Conservation (phyloP, 2,797 vertebrate species). For the Labroides dimidiatus region DNA sequence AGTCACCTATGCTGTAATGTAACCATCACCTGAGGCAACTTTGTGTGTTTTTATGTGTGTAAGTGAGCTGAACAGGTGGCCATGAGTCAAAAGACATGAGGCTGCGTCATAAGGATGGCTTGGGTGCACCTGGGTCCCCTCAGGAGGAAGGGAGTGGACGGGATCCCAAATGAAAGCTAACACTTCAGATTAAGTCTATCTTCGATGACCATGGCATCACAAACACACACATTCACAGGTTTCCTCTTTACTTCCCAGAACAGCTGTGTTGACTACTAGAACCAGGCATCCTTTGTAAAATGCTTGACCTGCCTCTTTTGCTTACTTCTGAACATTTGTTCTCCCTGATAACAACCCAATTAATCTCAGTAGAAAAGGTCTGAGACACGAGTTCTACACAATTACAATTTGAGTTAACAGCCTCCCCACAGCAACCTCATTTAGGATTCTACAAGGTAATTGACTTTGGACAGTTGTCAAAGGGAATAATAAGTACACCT, state of each 20-base stretch:
- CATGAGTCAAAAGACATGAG: constrained; percentile 23
- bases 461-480: constrained; percentile 49
- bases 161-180: constrained; percentile 72
- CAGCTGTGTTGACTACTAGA: constrained; percentile 19
- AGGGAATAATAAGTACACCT: constrained; percentile 51
- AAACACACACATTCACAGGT: constrained; percentile 9
- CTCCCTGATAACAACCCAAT: constrained; percentile 42
- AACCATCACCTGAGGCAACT: constrained; percentile 28
- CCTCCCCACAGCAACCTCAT: constrained; percentile 68
- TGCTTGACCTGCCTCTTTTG: constrained; percentile 15
- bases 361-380: constrained; percentile 43
- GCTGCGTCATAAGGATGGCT: constrained; percentile 25
- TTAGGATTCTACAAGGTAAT: constrained; percentile 56
- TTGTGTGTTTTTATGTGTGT: constrained; percentile 10
- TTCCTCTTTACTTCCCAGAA: neutral
- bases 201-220: constrained; percentile 38
- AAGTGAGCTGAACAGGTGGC: constrained; percentile 69
- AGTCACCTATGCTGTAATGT: constrained; percentile 50
- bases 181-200: constrained; percentile 59
- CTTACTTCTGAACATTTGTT: constrained; percentile 14
- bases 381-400: constrained; percentile 50
- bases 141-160: constrained; percentile 58
- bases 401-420: constrained; percentile 65
- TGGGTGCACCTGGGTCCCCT: constrained; percentile 78
- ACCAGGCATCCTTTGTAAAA: constrained; percentile 24